phyloP scores from a whole-genome alignment of 2,797 vertebrate species.

The Galago senegalensis region DNA sequence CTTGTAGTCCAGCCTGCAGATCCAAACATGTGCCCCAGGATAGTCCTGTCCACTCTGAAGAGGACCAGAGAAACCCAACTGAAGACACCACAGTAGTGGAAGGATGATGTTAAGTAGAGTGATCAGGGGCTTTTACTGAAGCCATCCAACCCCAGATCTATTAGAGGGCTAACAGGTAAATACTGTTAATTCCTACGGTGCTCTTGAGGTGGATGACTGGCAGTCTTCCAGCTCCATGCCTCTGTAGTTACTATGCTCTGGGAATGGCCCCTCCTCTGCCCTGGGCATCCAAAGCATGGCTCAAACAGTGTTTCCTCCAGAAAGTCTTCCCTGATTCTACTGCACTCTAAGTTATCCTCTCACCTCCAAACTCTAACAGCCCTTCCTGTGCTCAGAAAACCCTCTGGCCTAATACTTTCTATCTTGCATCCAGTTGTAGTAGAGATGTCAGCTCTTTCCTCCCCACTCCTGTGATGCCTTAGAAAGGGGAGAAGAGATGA shows the following conservation, averaged over 20 bases:
- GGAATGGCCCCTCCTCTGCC: not conserved
- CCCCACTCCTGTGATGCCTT: not conserved
- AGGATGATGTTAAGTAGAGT: not conserved
- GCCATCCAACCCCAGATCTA: no score
- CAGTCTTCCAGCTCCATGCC: not conserved
- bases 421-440: not conserved
- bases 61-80: not conserved
- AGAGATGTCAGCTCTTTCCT: not conserved
- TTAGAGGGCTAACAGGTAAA: no score
- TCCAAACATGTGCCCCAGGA: not conserved
- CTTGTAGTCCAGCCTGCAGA: not conserved
- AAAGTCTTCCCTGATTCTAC: not conserved
- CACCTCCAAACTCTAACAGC: not conserved
- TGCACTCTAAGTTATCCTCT: not conserved
- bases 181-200: no score
- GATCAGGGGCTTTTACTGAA: not conserved
- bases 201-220: not conserved
- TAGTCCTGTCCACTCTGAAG: not conserved
- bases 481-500: not conserved
- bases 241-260: not conserved
- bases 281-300: no score
- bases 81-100: not conserved
- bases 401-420: not conserved
- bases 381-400: not conserved
- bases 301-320: not conserved